phyloP scores from a whole-genome alignment of 2,797 vertebrate species.

The Ctenosaura bakeri region DNA sequence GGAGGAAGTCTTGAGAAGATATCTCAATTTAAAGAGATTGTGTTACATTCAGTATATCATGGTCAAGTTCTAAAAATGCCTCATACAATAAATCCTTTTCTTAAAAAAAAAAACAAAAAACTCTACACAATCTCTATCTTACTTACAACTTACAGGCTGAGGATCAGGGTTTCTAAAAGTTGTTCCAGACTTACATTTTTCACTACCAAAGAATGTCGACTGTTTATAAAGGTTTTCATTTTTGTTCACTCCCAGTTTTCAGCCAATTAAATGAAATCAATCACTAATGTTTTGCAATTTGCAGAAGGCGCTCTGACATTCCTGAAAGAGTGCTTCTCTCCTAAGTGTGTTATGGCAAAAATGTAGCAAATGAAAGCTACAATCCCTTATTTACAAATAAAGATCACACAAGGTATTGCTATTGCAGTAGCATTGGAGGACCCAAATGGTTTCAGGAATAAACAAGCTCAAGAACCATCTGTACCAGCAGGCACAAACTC shows the following conservation, averaged over 20 bases:
- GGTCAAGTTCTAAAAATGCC: slow-evolving; percentile 31
- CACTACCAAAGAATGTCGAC: background rate
- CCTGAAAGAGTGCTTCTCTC: background rate
- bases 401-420: background rate
- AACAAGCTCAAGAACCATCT: background rate
- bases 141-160: background rate
- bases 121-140: background rate
- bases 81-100: slow-evolving; percentile 7
- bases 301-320: background rate
- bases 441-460: background rate
- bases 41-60: slow-evolving; percentile 15
- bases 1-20: slow-evolving; percentile 37
- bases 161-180: background rate
- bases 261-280: slow-evolving; percentile 8
- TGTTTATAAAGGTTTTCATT: background rate
- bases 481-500: background rate
- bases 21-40: background rate
- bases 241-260: background rate
- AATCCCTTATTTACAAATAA: background rate
- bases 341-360: background rate
- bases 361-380: background rate
- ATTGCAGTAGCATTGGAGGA: background rate
- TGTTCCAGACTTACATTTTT: background rate
- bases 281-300: background rate
- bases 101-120: background rate